Percentiles rank a stretch among this genome's conserved stretches.
Evolutionary conservation across 2,113 vertebrate genomes (phyloP).

Genomic region (Poecilia latipinna): DNA sequence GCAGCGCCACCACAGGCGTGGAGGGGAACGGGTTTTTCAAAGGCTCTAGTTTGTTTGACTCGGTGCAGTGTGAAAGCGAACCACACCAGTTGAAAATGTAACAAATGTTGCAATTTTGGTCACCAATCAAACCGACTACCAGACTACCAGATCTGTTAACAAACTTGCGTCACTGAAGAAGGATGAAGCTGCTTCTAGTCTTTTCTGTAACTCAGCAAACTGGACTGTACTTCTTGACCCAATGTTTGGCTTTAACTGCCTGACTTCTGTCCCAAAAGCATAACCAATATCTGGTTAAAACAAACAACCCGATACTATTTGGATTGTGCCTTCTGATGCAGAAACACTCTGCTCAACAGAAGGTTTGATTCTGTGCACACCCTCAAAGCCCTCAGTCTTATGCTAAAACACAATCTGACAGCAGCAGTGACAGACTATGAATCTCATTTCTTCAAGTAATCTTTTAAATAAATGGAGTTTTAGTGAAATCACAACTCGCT

Average conservation of each 20-base stretch:
- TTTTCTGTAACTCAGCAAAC: too few relatives aligned
- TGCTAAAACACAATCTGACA: constrained; percentile 9
- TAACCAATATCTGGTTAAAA: not conserved
- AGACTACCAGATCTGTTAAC: too few relatives aligned
- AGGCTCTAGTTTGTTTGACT: too few relatives aligned
- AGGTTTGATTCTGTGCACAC: not conserved
- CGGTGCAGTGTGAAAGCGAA: too few relatives aligned
- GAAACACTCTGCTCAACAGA: not conserved
- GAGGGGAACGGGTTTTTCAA: too few relatives aligned
- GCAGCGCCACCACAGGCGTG: too few relatives aligned
- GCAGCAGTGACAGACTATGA: constrained; percentile 10
- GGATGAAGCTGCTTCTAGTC: too few relatives aligned
- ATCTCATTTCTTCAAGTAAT: not conserved
- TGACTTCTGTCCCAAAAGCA: not conserved
- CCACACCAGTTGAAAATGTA: too few relatives aligned
- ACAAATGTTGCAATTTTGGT: too few relatives aligned
- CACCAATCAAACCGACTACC: too few relatives aligned
- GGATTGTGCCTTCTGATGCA: too few relatives aligned
- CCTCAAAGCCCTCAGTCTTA: not conserved
- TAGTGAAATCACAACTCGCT: not conserved
- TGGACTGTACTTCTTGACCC: not conserved
- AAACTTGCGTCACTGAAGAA: too few relatives aligned
- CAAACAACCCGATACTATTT: not conserved
- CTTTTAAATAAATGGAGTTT: constrained; percentile 8
- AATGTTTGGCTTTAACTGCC: not conserved